Base-by-base conservation (phyloP, 2,888 invertebrate genomes). In the Hypena proboscidalis region DNA sequence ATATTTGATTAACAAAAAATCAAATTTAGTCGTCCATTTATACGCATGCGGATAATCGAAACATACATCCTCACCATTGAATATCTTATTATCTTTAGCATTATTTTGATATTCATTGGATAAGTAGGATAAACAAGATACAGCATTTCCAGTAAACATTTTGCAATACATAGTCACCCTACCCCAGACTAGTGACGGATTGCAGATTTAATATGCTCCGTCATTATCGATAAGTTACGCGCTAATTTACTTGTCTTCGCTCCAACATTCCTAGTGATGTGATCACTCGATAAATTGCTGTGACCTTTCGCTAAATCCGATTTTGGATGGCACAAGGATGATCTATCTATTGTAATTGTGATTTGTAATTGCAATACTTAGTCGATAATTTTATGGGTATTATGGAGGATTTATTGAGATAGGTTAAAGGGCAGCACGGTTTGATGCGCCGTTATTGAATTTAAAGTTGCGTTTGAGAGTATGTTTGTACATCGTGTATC, bases 171-270 rank as follows among this genome's bases (percentile, higher is more conserved):
- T 61, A 42, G 51, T n/a, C 9, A 41, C 45, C 38, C 42, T 53
- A 31, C 17, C 22, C 5, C 5, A 32, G 38, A 52, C 57, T 67
- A 64, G 68, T 70, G 70, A 68, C 59, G 64, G 68, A 71, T 68
- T 61, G 72, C 62, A 63, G 61, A 70, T 75, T 79, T 74, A 75
- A 75, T 75, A 66, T 78, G 75, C 78, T 74, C 71, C 69, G 72
- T 81, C 71, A 85, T 88, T 88, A 88, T 77, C 77, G 78, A 88
- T 87, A 75, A 77, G 83, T 81, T 77, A 85, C 83, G 86, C 85
- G 78, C 83, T 84, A 80, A 85, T 85, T 85, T 80, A 74, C 74
- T 75, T 75, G 77, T 74, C 65, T 50, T 55, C 46, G 35, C 45
- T 42, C 37, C 53, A 22, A 44, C 57, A 67, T 63, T 54, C 60